Base-by-base conservation (phyloP, 2,888 invertebrate genomes). In the Euzetes globulus region DNA sequence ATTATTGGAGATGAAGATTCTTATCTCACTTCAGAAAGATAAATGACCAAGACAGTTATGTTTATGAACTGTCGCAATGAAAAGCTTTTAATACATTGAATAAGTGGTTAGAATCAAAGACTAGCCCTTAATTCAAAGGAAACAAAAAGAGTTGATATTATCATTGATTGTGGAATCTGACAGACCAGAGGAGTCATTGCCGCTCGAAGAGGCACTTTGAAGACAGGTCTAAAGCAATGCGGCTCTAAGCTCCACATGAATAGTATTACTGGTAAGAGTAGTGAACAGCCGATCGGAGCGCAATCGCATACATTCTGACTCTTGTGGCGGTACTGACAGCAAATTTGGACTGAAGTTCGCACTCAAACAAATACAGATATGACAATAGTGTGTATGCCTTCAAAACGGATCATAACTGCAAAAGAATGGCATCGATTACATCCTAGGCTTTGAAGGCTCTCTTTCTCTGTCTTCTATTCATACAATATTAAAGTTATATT, bases 201-300 rank as follows among this genome's bases (percentile, higher is more conserved):
- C 68, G 41, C 41, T 45, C 41, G 17, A 22, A 41, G 68, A 68
- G 68, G 68, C 68, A 68, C 68, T 63, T 41, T 22, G 13, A 41
- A 68, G 17, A 68, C 9, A 68, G 41, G 63, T 63, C 29, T 33
- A 29, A 37, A 27, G 41, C 37, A 41, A 17, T 41, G 45, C 41
- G 37, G 63, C n/a, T 37, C 41, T 63, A 19, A 63, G 37, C 63
- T 33, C 63, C 68, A 68, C 68, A 68, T 68, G 68, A 68, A 68
- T 55, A 6, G 55, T 25, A 55, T 55, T 22, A 22, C 55, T 55
- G 22, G 22, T 55, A 55, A 22, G 55, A 55, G 55, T 7, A 22
- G 22, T 25, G 55, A 55, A 19, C 19, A 19, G 17, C 50, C n/a
- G 19, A 19, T 50, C 7, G 50, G 50, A 33, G 63, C 63, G 63